phyloP scores from a whole-genome alignment of 2,888 invertebrate genomes.

The Clistopyga incitator region DNA sequence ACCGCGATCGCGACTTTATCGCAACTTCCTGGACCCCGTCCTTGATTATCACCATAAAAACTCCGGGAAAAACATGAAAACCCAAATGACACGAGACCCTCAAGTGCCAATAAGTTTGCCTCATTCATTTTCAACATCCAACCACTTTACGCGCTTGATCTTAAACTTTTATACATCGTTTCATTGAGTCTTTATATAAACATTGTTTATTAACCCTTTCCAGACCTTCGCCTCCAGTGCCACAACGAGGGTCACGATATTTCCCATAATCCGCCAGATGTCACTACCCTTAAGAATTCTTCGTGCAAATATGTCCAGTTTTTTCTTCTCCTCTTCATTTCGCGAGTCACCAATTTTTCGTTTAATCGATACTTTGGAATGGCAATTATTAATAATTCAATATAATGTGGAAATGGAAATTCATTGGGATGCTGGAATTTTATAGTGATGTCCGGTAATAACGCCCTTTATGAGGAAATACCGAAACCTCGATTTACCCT shows the following conservation, averaged over 20 bases:
- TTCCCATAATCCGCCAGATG: too few relatives aligned
- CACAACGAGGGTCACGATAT: too few relatives aligned
- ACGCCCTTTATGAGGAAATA: background rate
- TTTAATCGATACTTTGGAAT: too few relatives aligned
- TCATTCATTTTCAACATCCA: background rate
- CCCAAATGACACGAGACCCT: background rate
- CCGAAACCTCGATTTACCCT: background rate
- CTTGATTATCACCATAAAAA: background rate
- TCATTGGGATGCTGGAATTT: background rate
- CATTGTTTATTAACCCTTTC: too few relatives aligned
- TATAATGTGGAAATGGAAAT: background rate
- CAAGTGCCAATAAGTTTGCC: background rate
- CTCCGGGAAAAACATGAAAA: background rate
- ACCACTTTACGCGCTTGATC: background rate
- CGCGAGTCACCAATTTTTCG: too few relatives aligned
- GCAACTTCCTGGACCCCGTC: background rate
- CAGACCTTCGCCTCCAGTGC: too few relatives aligned
- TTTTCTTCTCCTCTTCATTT: too few relatives aligned
- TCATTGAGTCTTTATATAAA: too few relatives aligned
- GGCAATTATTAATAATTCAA: too few relatives aligned
- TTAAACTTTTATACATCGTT: background rate
- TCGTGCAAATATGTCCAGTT: too few relatives aligned
- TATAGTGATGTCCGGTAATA: background rate
- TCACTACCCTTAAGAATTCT: too few relatives aligned
- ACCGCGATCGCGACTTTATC: slow-evolving; percentile 3